Base-by-base conservation (phyloP, 2,797 vertebrate genomes). In the Pterois miles region DNA sequence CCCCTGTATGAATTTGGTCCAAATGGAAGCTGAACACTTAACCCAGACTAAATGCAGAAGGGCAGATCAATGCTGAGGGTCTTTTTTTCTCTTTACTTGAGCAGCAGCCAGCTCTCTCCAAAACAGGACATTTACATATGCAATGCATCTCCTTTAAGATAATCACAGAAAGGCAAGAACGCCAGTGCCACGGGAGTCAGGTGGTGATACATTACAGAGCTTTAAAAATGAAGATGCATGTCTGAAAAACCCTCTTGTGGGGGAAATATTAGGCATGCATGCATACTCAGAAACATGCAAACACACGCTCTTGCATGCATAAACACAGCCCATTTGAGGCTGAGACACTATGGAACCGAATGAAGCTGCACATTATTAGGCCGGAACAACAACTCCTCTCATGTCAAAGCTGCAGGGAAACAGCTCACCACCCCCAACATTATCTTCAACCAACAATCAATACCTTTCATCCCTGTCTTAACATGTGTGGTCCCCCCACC, bases 1-100 rank as follows among this genome's bases (percentile, higher is more conserved):
- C 95, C 91, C 93, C 95, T 95, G 96, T 96, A 96, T 96, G 96
- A 96, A 96, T 96, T 96, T 91, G 77, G 94, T 93, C 95, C 95
- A 96, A 97, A 97, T 95, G 96, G 96, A 96, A 96, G 96, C 94
- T 88, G 92, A 95, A 95, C 91, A 94, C 92, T 94, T 92, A 93
- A 94, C 90, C 92, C 90, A 86, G 90, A 82, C 91, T 92, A 89
- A 92, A 90, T 83, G 86, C 89, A 88, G 76, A 67, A 70, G 85
- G 85, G 85, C 88, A 86, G 94, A 96, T 97, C 96, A 96, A 96
- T 97, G 90, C 89, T 74, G 83, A 92, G 93, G 91, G 90, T 70
- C 59, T 70, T 78, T 94, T 95, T 89, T 82, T 31, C 29, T 36
- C 72, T 68, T 76, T 54, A 25, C 78, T 88, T 89, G 82, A 93